Evolutionary conservation across 2,797 vertebrate genomes (phyloP).

Genomic region (Eremophila alpestris): DNA sequence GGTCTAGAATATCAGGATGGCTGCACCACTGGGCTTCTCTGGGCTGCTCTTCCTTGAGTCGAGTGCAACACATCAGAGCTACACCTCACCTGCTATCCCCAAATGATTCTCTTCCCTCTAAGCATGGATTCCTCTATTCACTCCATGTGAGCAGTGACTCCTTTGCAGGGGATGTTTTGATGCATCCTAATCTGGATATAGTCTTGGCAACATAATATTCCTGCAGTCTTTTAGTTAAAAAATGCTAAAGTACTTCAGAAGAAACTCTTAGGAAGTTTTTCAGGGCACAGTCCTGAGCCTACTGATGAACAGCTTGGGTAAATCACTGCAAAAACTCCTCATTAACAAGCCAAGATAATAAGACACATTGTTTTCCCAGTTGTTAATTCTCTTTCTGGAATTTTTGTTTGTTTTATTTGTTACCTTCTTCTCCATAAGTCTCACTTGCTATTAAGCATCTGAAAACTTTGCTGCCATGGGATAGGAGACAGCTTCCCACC

Average conservation of each 20-base stretch:
- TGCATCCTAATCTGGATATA: background rate
- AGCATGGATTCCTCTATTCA: background rate
- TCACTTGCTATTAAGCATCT: background rate
- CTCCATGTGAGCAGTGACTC: background rate
- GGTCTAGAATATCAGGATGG: background rate
- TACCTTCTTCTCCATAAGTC: background rate
- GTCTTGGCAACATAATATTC: background rate
- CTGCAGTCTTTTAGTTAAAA: background rate
- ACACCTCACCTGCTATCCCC: background rate
- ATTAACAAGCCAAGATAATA: background rate
- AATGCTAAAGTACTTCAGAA: background rate
- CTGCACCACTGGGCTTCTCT: background rate
- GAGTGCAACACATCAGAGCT: background rate
- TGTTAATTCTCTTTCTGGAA: background rate
- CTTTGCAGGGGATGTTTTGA: background rate
- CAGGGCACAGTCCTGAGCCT: background rate
- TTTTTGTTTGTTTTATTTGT: background rate
- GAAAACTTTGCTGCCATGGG: background rate
- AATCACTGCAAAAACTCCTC: background rate
- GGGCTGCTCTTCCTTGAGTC: background rate
- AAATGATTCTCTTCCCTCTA: background rate
- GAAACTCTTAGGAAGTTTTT: background rate
- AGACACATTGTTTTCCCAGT: background rate
- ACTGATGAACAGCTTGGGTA: background rate
- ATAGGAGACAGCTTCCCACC: constrained; percentile 14